A percentile compares a stretch with the other conserved stretches of the same genome.
These are phyloP conservation scores for Ophthalmotilapia sp. DNA, from an alignment of 2,113 vertebrate genomes.

Conservation along the genomic window DNA sequence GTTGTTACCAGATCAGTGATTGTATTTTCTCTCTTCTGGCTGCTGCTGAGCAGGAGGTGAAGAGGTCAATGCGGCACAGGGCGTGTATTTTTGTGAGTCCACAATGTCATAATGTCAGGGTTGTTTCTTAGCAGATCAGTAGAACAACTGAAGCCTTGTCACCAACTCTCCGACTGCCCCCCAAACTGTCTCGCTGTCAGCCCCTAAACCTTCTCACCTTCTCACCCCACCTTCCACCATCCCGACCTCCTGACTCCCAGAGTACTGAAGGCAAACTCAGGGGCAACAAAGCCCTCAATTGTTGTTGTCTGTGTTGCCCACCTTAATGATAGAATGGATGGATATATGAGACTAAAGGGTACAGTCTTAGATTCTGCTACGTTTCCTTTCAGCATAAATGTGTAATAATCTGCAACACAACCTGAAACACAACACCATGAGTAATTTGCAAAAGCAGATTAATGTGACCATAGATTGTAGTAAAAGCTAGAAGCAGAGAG, in stretches of 20 bases:
- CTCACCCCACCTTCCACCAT: constrained; percentile 57
- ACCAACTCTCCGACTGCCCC: not conserved
- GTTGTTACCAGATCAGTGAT: not conserved
- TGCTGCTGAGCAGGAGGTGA: not conserved
- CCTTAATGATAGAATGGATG: not conserved
- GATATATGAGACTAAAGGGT: not conserved
- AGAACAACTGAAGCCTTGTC: constrained; percentile 67
- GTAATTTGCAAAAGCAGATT: not conserved
- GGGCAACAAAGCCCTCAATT: constrained; percentile 66
- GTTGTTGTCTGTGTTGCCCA: constrained; percentile 37
- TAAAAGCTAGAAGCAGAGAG: not conserved
- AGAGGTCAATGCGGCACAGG: constrained; percentile 19
- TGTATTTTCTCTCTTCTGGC: constrained; percentile 4
- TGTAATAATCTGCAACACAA: not conserved
- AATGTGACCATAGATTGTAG: not conserved
- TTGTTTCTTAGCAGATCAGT: constrained; percentile 43
- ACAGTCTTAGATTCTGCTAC: not conserved
- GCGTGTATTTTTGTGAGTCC: constrained; percentile 23
- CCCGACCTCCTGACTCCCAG: constrained; percentile 65
- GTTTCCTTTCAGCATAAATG: not conserved
- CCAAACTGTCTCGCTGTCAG: constrained; percentile 25
- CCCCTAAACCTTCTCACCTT: constrained; percentile 42
- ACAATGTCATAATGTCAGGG: constrained; percentile 57
- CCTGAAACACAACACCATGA: not conserved
- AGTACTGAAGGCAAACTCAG: constrained; percentile 51